Conservation (phyloP, 2,797 vertebrate species). For the Sibirionetta formosa region DNA sequence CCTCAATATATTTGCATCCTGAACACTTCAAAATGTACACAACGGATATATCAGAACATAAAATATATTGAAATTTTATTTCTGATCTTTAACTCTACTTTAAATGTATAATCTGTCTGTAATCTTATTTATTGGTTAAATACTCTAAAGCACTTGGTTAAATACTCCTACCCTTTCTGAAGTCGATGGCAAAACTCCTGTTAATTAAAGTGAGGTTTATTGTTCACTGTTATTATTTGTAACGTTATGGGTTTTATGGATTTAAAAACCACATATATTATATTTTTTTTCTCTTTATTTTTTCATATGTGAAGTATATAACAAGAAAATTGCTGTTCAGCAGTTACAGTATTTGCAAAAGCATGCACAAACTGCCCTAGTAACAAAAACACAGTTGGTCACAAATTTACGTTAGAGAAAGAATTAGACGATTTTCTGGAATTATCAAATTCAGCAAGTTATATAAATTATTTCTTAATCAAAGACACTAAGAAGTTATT, state of each 20-base stretch:
- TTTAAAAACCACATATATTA: background rate
- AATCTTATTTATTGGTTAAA: background rate
- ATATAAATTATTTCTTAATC: constrained; percentile 53
- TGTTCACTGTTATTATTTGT: background rate
- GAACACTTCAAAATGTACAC: background rate
- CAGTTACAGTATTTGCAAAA: background rate
- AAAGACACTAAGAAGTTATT: constrained; percentile 3
- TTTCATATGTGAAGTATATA: background rate
- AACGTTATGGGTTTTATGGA: background rate
- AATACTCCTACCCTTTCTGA: background rate
- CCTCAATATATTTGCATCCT: background rate
- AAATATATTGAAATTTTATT: background rate
- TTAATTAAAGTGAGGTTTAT: background rate
- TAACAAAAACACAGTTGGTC: background rate
- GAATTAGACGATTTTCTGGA: background rate
- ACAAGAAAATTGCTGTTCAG: background rate
- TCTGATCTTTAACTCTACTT: background rate
- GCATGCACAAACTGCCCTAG: background rate
- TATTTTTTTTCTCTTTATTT: background rate
- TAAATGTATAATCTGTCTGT: background rate
- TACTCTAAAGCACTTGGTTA: background rate
- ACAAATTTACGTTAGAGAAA: background rate
- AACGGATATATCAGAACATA: background rate
- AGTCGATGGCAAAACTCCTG: background rate
- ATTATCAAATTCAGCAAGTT: constrained; percentile 11